Percentiles rank a stretch among this genome's conserved stretches.
Evolutionary conservation across 2,797 vertebrate genomes (phyloP).

Genomic region (Myotis pilosus): DNA sequence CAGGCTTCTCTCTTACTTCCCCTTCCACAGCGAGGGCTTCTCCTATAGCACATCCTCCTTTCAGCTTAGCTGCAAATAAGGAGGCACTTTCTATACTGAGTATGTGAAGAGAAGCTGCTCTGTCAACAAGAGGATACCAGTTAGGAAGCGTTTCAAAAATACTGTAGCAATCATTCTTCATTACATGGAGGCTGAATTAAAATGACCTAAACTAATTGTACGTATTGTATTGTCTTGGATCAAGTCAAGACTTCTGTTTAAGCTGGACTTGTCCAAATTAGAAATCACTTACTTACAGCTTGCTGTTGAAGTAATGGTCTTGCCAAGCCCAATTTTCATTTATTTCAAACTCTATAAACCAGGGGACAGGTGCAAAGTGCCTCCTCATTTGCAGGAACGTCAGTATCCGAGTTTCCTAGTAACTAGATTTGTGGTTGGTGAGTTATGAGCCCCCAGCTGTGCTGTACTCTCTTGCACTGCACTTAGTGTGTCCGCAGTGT

Average conservation of each 20-base stretch:
- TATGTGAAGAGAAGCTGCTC: not conserved
- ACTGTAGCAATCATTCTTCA: not conserved
- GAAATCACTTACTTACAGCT: not conserved
- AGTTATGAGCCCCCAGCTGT: not conserved
- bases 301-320: not conserved
- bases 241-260: not conserved
- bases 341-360: not conserved
- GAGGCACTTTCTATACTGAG: not conserved
- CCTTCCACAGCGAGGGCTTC: not conserved
- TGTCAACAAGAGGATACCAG: not conserved
- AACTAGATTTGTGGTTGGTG: not conserved
- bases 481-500: not conserved
- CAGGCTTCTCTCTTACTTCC: not conserved
- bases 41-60: not conserved
- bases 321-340: not conserved
- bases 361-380: not conserved
- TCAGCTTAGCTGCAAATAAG: not conserved
- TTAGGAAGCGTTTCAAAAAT: constrained; percentile 14
- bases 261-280: constrained; percentile 2
- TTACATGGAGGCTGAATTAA: not conserved
- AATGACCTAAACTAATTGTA: not conserved
- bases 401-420: not conserved
- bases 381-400: constrained; percentile 37
- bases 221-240: not conserved
- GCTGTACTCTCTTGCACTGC: not conserved